Evolutionary conservation across 2,888 invertebrate genomes (phyloP), one percentile per base, ranked within the genome.

Genomic region (Alviniconcha strummeri): DNA sequence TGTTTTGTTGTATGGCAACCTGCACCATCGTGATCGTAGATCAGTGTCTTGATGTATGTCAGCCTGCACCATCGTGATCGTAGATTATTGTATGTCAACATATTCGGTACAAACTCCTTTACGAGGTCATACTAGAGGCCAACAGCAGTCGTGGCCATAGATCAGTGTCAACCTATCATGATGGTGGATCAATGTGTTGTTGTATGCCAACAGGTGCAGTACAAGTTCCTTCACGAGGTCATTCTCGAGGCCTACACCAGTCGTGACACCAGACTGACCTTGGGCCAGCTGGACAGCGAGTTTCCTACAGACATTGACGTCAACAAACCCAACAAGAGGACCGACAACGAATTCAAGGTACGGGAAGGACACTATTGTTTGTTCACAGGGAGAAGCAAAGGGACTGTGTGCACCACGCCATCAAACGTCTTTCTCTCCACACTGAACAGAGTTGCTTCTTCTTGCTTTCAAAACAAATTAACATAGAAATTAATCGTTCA

Each of bases 231-330:
- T 8, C 81, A 81, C 60, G 81, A 81, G 72, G 81, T 52, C 5
- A 19, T 81, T n/a, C 60, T 81, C 13, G 81, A 81, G 72, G 81
- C 54, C 15, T n/a, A 72, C 52, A 72, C 57, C 55, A 74, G 81
- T n/a, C 57, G 74, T 15, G 72, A 19, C 11, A 36, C 81, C 13
- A 19, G 19, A 57, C 6, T 81, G 81, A 72, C 81, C 56, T 55
- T 81, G 57, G 36, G 36, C 4, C 71, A 57, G 81, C 57, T 81
- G 36, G 81, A 81, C 17, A 7, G 3, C 5, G n/a, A 11, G 8
- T 74, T 81, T 55, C 19, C 72, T 7, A 56, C 56, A 15, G 19
- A 17, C 57, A 36, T 81, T 2, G 17, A 57, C 52, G 11, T 57
- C 60, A 69, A 56, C 72, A 57, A 15, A 1, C 13, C 60, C 60